Evolutionary conservation across 35 echinoderm and acorn worm genomes (phyloP).

Genomic region (Lytechinus variegatus): DNA sequence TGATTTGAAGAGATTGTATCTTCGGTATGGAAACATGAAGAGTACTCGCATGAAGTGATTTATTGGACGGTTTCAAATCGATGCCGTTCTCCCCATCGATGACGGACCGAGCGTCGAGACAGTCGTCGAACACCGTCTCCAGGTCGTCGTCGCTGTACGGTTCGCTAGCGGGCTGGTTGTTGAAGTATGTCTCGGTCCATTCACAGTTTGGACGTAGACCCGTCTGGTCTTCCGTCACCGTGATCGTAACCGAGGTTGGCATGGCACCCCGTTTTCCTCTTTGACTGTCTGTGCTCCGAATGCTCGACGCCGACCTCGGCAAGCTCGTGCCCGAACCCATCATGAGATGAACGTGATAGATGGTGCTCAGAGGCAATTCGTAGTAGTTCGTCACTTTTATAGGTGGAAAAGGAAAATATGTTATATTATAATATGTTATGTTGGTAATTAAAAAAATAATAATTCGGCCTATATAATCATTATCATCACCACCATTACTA

Average conservation of each 20-base stretch:
- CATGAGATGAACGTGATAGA: background rate
- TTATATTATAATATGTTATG: too few species aligned
- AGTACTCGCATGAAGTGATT: background rate
- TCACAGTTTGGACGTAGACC: background rate
- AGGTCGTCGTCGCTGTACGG: slow-evolving; percentile 37
- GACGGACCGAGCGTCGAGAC: background rate
- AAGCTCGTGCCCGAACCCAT: background rate
- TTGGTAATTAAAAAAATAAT: too few species aligned
- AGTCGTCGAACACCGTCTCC: slow-evolving; percentile 28
- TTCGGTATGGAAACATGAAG: background rate
- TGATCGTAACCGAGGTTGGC: background rate
- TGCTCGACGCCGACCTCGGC: background rate
- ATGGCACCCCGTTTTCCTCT: background rate
- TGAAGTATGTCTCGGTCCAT: slow-evolving; percentile 20
- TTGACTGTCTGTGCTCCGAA: background rate
- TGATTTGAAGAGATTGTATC: background rate
- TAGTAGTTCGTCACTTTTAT: too few species aligned
- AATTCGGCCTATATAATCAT: too few species aligned
- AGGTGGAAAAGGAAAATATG: too few species aligned
- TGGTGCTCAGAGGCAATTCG: too few species aligned
- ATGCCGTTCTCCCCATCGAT: background rate
- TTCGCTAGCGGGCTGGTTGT: slow-evolving; percentile 1
- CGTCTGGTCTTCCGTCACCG: background rate
- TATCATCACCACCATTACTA: too few species aligned
- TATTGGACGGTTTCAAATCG: background rate